Evolutionary conservation across 1,140 invertebrate species (phyloP).

Genomic region (Triops longicaudatus): DNA sequence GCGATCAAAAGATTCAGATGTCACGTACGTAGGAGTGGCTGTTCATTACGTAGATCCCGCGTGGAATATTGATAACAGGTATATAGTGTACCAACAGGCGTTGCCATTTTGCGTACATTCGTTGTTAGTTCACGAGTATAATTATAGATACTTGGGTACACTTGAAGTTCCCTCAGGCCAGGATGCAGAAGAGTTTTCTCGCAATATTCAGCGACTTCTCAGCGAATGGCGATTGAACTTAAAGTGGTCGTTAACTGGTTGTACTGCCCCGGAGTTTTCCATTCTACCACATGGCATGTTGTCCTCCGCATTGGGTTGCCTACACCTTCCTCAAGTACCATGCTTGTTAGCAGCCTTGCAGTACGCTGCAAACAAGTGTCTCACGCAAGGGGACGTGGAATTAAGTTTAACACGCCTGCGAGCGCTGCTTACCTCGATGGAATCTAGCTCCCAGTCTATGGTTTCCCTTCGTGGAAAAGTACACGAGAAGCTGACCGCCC

Average conservation of each 20-base stretch:
- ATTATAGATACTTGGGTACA: conserved; percentile 22
- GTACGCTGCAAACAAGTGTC: conserved; percentile 26
- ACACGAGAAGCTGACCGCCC: neutral
- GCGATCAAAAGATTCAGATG: conserved; percentile 17
- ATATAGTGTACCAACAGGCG: neutral
- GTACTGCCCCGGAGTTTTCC: conserved; percentile 25
- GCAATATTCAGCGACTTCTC: conserved; percentile 22
- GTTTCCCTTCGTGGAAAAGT: neutral
- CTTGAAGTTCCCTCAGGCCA: conserved; percentile 25
- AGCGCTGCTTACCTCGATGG: neutral
- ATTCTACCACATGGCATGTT: conserved; percentile 9
- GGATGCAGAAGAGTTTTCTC: conserved; percentile 23
- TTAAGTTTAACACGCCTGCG: neutral
- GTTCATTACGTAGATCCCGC: conserved; percentile 25
- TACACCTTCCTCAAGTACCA: conserved; percentile 28
- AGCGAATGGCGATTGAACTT: conserved; percentile 24
- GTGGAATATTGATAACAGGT: conserved; percentile 24
- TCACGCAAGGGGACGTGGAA: neutral
- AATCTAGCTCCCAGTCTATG: neutral
- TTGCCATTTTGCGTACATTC: neutral
- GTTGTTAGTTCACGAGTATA: neutral
- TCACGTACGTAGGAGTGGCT: conserved; percentile 25
- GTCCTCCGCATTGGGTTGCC: conserved; percentile 5
- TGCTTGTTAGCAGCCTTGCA: conserved; percentile 28
- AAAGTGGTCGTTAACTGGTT: conserved; percentile 22